Conservation (phyloP, 2,113 vertebrate species). For the Pipra filicauda region DNA sequence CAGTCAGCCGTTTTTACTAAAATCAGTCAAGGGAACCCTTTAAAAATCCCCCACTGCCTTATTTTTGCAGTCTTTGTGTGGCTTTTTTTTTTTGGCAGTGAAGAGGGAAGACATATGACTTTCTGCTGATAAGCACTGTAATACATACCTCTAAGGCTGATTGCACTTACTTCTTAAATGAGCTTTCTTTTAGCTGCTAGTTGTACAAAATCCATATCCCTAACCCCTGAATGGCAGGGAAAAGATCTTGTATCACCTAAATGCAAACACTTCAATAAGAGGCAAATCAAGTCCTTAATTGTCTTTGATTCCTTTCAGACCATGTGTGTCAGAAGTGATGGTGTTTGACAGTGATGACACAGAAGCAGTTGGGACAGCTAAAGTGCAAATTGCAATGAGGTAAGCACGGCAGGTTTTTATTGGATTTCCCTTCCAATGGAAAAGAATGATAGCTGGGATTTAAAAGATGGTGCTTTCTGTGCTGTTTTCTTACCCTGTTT, state of each 20-base stretch:
- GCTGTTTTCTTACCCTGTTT: neutral
- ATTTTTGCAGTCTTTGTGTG: conserved; percentile 28
- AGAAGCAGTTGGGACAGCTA: conserved; percentile 74
- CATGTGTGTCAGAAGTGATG: conserved; percentile 53
- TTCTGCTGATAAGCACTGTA: conserved; percentile 49
- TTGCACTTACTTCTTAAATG: conserved; percentile 15
- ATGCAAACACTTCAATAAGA: neutral
- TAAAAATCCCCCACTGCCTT: conserved; percentile 5
- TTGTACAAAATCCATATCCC: conserved; percentile 3
- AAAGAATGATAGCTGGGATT: neutral
- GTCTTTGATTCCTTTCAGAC: conserved; percentile 57
- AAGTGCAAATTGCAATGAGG: conserved; percentile 89
- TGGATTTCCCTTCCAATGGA: neutral
- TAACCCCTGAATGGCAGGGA: neutral
- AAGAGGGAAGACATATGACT: conserved; percentile 46
- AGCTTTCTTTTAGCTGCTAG: conserved; percentile 21
- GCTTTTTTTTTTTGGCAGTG: conserved; percentile 14
- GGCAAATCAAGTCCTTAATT: neutral
- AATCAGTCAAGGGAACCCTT: conserved; percentile 2
- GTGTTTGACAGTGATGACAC: conserved; percentile 79
- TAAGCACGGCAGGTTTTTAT: conserved; percentile 35
- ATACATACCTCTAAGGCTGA: conserved; percentile 35
- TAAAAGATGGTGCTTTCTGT: neutral
- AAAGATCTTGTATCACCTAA: neutral
- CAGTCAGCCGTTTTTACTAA: conserved; percentile 10